Base-by-base conservation (phyloP, 1,140 invertebrate genomes). In the Sarcophaga bullata region DNA sequence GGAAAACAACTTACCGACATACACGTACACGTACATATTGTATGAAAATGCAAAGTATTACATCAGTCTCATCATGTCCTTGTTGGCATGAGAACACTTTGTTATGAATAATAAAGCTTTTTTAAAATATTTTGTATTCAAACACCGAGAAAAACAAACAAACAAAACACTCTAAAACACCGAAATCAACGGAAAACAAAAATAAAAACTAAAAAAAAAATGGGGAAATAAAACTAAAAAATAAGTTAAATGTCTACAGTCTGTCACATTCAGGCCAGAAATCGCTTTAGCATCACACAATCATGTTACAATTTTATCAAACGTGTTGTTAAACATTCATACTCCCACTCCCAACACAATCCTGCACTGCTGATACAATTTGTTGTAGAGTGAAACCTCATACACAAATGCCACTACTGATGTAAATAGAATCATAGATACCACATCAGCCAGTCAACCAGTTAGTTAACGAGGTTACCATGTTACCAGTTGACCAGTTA, bases 41-140 rank as follows among this genome's bases (percentile, higher is more conserved):
- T 9, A 19, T 25, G 10, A 68, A 19, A 68, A 68, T 68, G 62
- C 62, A 68, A 68, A 68, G 62, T 68, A 68, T 68, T 68, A 68
- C 62, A 68, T 68, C 62, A 68, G 62, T 68, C n/a, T 68, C 62
- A 37, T 37, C 25, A 68, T 68, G 62, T 68, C 62, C 62, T 68
- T 68, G 62, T 68, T 68, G 62, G 62, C 62, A 68, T 68, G 62
- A 68, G n/a, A 19, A 25, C 62, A 68, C 62, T 68, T 19, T 68
- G 62, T 68, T 68, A 25, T 68, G 62, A 17, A 68, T 25, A 68
- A 68, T 68, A 68, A 68, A 68, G 62, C 62, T 25, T 68, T 58
- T 58, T 68, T 19, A 68, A n/a, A n/a, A 68, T 68, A 17, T 68
- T 25, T 68, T 68, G n/a, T 17, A 19, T 68, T 19, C 6, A 58